These are phyloP conservation scores for Chaenogobius annularis DNA, from an alignment of 2,113 vertebrate species.

Conservation along the genomic window DNA sequence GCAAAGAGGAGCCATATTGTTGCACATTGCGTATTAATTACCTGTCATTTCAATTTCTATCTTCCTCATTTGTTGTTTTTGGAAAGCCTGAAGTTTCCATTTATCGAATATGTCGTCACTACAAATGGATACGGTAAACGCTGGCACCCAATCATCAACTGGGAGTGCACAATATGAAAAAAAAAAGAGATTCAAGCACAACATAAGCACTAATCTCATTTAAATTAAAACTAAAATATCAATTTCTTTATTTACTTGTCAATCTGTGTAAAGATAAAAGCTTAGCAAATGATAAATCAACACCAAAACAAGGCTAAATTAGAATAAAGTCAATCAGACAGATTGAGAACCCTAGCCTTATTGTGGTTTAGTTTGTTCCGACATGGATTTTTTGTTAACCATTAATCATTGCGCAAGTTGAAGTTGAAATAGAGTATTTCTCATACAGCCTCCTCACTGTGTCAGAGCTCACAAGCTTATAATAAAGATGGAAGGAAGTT, in stretches of 20 bases:
- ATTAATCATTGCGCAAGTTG: no score
- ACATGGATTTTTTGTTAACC: neutral
- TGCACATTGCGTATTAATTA: constrained; percentile 29
- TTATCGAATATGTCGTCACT: neutral
- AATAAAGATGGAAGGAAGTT: constrained; percentile 72
- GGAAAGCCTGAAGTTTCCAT: constrained; percentile 14
- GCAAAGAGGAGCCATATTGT: constrained; percentile 11
- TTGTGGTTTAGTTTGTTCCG: neutral
- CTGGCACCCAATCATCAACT: constrained; percentile 19
- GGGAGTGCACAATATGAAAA: neutral
- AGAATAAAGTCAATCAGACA: no score
- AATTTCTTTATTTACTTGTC: no score
- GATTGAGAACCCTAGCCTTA: no score
- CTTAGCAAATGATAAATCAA: no score
- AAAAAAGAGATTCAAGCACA: no score
- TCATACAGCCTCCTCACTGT: constrained; percentile 38
- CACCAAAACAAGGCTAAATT: no score
- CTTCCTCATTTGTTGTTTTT: constrained; percentile 19
- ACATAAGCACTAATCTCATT: no score
- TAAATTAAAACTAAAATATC: no score
- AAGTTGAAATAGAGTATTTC: constrained; percentile 20
- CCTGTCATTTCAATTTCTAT: constrained; percentile 10
- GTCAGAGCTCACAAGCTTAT: constrained; percentile 48
- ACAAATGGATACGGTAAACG: constrained; percentile 9
- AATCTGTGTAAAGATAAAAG: no score